A percentile compares a stretch with the other conserved stretches of the same genome.
Conservation (phyloP, 2,888 invertebrate genomes). For the Phyllotreta striolata region DNA sequence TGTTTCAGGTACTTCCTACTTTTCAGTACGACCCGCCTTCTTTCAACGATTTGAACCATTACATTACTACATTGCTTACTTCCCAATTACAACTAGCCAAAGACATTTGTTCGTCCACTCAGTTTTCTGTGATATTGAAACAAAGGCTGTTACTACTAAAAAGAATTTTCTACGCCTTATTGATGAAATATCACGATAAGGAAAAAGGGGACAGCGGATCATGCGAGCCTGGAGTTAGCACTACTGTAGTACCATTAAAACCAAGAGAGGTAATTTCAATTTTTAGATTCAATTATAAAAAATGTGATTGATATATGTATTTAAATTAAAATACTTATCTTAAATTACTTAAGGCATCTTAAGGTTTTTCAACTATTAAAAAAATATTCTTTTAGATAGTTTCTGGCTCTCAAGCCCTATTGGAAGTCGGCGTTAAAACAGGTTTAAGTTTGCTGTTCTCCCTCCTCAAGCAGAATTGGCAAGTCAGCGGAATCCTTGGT, state of each 20-base stretch:
- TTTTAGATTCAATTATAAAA: slow-evolving; percentile 33
- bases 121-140: slow-evolving; percentile 66
- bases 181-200: slow-evolving; percentile 65
- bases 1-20: slow-evolving; percentile 58
- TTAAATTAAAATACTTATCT: no score
- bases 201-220: slow-evolving; percentile 50
- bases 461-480: slow-evolving; percentile 68
- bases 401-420: slow-evolving; percentile 64
- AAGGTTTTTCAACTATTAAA: no score
- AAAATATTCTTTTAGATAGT: slow-evolving; percentile 18
- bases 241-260: slow-evolving; percentile 36
- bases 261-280: slow-evolving; percentile 43
- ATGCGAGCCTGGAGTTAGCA: slow-evolving; percentile 35
- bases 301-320: no score
- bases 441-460: slow-evolving; percentile 68
- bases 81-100: slow-evolving; percentile 66
- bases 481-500: slow-evolving; percentile 57
- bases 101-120: slow-evolving; percentile 65
- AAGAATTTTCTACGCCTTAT: slow-evolving; percentile 67
- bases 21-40: slow-evolving; percentile 64
- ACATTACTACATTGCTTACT: slow-evolving; percentile 63
- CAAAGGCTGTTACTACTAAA: slow-evolving; percentile 66
- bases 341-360: no score
- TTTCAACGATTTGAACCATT: slow-evolving; percentile 64
- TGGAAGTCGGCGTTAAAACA: slow-evolving; percentile 70